A percentile compares a stretch with the other conserved stretches of the same genome.
Evolutionary conservation across 1,140 invertebrate genomes (phyloP).

Genomic region (Trachymyrmex septentrionalis): DNA sequence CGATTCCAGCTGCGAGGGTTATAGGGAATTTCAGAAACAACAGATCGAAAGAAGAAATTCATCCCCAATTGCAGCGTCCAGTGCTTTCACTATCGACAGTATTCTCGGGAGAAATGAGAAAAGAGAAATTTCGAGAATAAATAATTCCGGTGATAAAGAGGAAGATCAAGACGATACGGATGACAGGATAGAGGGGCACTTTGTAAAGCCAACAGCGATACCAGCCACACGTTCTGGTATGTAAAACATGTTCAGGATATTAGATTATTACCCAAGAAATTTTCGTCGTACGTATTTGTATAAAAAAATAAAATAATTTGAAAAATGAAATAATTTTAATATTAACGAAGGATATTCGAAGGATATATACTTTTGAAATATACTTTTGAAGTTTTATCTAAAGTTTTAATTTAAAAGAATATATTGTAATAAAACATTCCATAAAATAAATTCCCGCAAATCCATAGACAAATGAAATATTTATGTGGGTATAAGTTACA

Average conservation of each 20-base stretch:
- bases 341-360: not conserved
- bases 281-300: not conserved
- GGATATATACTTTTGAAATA: no score
- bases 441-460: not conserved
- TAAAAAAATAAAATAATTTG: not conserved
- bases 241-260: not conserved
- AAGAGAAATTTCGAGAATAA: constrained; percentile 42
- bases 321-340: not conserved
- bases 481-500: not conserved
- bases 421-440: not conserved
- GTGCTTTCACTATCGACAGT: constrained; percentile 81
- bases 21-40: constrained; percentile 47
- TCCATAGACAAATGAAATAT: not conserved
- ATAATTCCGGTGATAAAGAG: constrained; percentile 56
- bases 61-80: constrained; percentile 65
- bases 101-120: constrained; percentile 79
- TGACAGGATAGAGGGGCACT: constrained; percentile 66
- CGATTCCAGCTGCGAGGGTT: constrained; percentile 75
- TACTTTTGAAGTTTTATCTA: not conserved
- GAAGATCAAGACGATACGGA: constrained; percentile 72
- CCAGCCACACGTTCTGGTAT: constrained; percentile 71
- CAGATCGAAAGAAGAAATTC: constrained; percentile 61
- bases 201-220: constrained; percentile 71
- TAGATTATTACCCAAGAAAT: not conserved
- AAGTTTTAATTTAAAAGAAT: not conserved